A percentile compares a stretch with the other conserved stretches of the same genome.
phyloP scores from a whole-genome alignment of 2,113 vertebrate genomes.

The Onychostruthus taczanowskii region DNA sequence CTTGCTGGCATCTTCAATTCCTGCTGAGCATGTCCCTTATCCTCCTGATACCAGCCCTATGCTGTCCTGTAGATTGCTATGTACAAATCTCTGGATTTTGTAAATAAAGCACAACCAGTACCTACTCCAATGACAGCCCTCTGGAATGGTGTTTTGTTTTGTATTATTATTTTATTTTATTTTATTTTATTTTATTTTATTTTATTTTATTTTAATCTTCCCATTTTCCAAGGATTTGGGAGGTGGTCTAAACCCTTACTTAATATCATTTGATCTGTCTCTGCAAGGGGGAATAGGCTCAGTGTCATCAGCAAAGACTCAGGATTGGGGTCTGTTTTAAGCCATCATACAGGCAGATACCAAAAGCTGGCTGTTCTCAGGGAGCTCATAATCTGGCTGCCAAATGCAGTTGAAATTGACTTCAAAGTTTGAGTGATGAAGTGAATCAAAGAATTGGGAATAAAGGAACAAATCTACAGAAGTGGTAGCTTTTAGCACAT shows the following conservation, averaged over 20 bases:
- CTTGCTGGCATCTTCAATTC: conserved; percentile 49
- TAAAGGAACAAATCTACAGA: not conserved
- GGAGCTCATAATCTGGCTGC: not conserved
- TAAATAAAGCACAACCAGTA: conserved; percentile 69
- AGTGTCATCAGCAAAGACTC: not conserved
- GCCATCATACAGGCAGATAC: not conserved
- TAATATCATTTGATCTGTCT: not conserved
- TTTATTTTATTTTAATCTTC: not conserved
- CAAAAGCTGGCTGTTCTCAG: not conserved
- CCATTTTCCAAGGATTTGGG: not conserved
- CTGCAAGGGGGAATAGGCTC: not conserved
- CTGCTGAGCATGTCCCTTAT: conserved; percentile 39
- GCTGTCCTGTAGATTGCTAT: conserved; percentile 54
- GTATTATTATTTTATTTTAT: not conserved
- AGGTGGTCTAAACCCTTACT: not conserved
- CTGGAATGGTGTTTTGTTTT: not conserved
- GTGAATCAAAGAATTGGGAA: not conserved
- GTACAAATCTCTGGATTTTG: conserved; percentile 67
- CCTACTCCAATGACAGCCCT: conserved; percentile 6
- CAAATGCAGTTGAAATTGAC: not conserved
- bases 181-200: not conserved
- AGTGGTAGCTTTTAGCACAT: not conserved
- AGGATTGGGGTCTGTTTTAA: not conserved
- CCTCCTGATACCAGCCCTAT: not conserved
- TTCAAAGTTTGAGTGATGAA: not conserved